Evolutionary conservation across 2,888 invertebrate species (phyloP).

Genomic region (Ormyrus rosae): DNA sequence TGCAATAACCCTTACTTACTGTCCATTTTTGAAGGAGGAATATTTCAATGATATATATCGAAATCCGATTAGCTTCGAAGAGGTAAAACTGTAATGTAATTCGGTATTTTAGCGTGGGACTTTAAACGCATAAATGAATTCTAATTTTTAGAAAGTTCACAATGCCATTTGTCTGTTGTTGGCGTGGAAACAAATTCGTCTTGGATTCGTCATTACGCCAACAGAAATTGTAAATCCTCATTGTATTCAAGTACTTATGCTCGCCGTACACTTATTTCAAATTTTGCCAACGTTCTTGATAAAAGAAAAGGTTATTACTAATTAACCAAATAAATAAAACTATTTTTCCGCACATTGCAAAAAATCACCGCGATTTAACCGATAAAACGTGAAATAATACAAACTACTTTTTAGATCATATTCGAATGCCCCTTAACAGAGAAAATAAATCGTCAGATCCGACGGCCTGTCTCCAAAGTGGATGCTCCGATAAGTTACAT

Average conservation of each 20-base stretch:
- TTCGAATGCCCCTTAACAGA: slow-evolving; percentile 63
- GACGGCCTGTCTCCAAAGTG: slow-evolving; percentile 59
- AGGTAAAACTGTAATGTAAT: slow-evolving; percentile 63
- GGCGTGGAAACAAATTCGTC: slow-evolving; percentile 78
- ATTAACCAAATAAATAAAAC: not conserved
- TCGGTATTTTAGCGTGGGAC: not conserved
- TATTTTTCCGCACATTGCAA: too few species aligned
- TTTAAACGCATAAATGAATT: not conserved
- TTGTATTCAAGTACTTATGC: slow-evolving; percentile 79
- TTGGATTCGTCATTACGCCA: slow-evolving; percentile 79
- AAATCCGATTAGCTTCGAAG: slow-evolving; percentile 70
- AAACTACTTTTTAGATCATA: slow-evolving; percentile 56
- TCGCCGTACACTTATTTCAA: slow-evolving; percentile 79
- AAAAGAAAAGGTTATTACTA: slow-evolving; percentile 59
- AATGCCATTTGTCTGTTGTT: slow-evolving; percentile 79
- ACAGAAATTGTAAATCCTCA: slow-evolving; percentile 78
- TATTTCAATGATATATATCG: slow-evolving; percentile 77
- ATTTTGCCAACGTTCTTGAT: slow-evolving; percentile 77
- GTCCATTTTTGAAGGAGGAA: slow-evolving; percentile 78
- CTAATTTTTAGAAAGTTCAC: slow-evolving; percentile 74
- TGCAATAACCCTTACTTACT: slow-evolving; percentile 78
- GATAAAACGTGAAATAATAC: not conserved
- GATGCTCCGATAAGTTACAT: slow-evolving; percentile 60
- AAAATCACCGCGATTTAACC: not conserved
- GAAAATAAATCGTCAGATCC: slow-evolving; percentile 57